Evolutionary conservation across 1,140 invertebrate species (phyloP).

Genomic region (Megathymus violae): DNA sequence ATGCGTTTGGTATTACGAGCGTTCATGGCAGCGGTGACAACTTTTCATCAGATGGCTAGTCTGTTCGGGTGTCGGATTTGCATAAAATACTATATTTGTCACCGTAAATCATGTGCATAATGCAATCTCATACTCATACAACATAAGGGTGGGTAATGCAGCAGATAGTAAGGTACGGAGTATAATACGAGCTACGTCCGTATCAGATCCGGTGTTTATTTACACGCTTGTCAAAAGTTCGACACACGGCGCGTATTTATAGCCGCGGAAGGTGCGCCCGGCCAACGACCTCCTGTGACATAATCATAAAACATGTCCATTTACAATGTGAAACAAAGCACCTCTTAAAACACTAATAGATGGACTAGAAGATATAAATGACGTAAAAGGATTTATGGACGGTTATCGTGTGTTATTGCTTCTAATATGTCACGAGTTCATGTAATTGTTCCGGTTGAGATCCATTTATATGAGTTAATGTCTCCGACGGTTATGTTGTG

Average conservation of each 20-base stretch:
- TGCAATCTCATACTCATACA: too few relatives aligned
- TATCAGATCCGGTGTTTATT: conserved; percentile 69
- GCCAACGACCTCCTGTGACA: conserved; percentile 75
- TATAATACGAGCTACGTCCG: conserved; percentile 42
- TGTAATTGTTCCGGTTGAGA: conserved; percentile 25
- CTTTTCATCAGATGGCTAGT: too few relatives aligned
- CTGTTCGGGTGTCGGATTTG: too few relatives aligned
- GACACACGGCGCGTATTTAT: conserved; percentile 73
- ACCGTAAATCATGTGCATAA: too few relatives aligned
- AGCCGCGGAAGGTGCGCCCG: conserved; percentile 71
- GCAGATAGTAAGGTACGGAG: conserved; percentile 3
- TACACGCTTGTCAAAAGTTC: conserved; percentile 78
- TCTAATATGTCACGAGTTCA: conserved; percentile 36
- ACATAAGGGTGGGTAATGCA: conserved; percentile 44
- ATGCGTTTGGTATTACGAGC: too few relatives aligned
- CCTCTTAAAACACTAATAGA: conserved; percentile 52
- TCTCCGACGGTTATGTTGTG: not conserved
- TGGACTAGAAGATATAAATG: conserved; percentile 45
- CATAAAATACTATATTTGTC: too few relatives aligned
- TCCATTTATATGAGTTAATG: not conserved
- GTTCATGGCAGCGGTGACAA: too few relatives aligned
- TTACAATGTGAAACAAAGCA: conserved; percentile 54
- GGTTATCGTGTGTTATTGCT: conserved; percentile 46
- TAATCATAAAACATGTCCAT: conserved; percentile 71
- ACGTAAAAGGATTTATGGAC: conserved; percentile 63